Base-by-base conservation (phyloP, 2,797 vertebrate genomes). In the Esox masquinongy region DNA sequence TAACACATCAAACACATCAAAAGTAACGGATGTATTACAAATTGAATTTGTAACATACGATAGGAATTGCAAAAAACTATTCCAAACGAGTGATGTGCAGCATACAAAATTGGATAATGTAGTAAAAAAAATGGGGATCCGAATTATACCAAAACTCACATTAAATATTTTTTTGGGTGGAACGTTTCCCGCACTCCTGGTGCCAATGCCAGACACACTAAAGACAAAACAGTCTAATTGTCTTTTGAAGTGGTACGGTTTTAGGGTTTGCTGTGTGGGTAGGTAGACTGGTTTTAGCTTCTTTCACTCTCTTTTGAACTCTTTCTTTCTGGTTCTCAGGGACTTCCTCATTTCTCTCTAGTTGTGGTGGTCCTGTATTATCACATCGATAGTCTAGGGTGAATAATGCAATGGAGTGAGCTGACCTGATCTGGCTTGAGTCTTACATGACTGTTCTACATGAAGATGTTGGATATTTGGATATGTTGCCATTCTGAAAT, bases 211-310 rank as follows among this genome's bases (percentile, higher is more conserved):
- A 53, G 4, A 53, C 15, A 53, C 51, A 19, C 19, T 53, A 53
- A 5, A 15, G 5, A 7, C 19, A 64, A 31, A 2, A 17, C 24
- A 29, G 17, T 22, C 1, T 6, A 69, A 3, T 39, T 39, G 3
- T 31, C 29, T 31, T 47, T 47, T 47, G 43, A 47, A 47, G 43
- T 47, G 53, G 66, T 63, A 34, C n/a, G 51, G 76, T 76, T 73
- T 49, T 43, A 67, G 61, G 26, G n/a, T 56, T 19, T 69, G 59
- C 9, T 77, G 75, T 73, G 51, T 68, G 22, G 36, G 19, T 24
- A 19, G 39, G 2, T 29, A 69, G 22, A 14, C 9, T 61, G 22
- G 22, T 61, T 61, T 61, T 22, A 24, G 51, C 19, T n/a, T 56
- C 19, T 16, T 43, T 51, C 26, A 34, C 29, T 50, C 17, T 26